phyloP scores from a whole-genome alignment of 2,113 vertebrate species.

The Crotalus helleri region DNA sequence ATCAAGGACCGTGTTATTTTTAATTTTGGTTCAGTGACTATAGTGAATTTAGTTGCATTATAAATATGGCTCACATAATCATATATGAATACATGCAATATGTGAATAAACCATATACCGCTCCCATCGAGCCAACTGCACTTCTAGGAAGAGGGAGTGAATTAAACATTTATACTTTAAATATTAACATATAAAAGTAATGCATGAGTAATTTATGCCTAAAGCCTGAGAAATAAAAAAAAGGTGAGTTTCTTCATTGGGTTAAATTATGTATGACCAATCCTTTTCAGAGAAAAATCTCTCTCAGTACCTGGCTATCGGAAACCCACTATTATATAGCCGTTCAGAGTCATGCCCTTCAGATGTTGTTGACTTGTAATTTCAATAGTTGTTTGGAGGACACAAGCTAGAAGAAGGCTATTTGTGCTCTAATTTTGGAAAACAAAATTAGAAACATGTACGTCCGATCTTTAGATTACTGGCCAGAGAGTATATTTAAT shows the following conservation, averaged over 20 bases:
- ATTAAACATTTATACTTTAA: conserved; percentile 37
- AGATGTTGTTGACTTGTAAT: not conserved
- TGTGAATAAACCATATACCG: not conserved
- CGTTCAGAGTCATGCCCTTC: not conserved
- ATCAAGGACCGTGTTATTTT: not conserved
- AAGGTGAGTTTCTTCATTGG: conserved; percentile 1
- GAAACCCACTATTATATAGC: not conserved
- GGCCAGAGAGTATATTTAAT: not conserved
- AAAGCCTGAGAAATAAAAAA: not conserved
- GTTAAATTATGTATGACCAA: conserved; percentile 18
- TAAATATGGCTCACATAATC: not conserved
- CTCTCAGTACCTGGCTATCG: not conserved
- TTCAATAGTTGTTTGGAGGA: not conserved
- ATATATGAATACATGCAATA: not conserved
- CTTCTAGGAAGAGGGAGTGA: not conserved
- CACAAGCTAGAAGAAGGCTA: not conserved
- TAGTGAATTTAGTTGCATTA: not conserved
- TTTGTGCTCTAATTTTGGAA: not conserved
- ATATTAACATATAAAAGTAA: conserved; percentile 21
- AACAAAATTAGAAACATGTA: not conserved
- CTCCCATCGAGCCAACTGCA: not conserved
- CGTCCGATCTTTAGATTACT: not conserved
- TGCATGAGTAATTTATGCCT: not conserved
- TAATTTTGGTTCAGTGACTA: not conserved
- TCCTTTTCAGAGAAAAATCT: not conserved